phyloP scores from a whole-genome alignment of 2,888 invertebrate species.

The Cheilosia soror region DNA sequence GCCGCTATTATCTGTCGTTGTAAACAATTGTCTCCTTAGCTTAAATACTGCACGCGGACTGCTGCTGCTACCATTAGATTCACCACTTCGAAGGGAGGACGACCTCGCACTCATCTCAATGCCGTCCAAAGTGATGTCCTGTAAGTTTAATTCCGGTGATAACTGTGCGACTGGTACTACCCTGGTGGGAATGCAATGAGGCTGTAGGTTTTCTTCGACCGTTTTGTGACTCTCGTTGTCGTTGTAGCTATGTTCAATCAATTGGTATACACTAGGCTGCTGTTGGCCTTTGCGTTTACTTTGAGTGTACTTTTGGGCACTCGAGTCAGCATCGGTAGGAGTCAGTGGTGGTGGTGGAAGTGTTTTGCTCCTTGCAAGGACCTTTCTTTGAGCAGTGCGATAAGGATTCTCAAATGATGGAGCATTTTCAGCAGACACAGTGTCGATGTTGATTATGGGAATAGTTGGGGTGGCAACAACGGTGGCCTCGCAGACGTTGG shows the following conservation, averaged over 20 bases:
- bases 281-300: slow-evolving; percentile 22
- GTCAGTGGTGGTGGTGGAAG: slow-evolving; percentile 34
- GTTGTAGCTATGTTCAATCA: slow-evolving; percentile 53
- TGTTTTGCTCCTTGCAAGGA: slow-evolving; percentile 57
- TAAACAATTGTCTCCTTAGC: slow-evolving; percentile 61
- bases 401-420: slow-evolving; percentile 75
- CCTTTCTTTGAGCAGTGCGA: slow-evolving; percentile 58
- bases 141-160: slow-evolving; percentile 62
- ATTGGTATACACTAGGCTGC: slow-evolving; percentile 46
- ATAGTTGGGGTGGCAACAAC: slow-evolving; percentile 3
- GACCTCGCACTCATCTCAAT: slow-evolving; percentile 56
- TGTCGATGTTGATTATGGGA: slow-evolving; percentile 49
- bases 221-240: slow-evolving; percentile 6
- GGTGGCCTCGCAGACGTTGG: not conserved
- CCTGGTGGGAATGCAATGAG: slow-evolving; percentile 1
- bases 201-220: slow-evolving; percentile 17
- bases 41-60: slow-evolving; percentile 54
- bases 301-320: slow-evolving; percentile 37
- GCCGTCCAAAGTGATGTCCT: slow-evolving; percentile 59
- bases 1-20: slow-evolving; percentile 39
- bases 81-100: slow-evolving; percentile 44
- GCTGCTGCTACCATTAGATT: slow-evolving; percentile 29
- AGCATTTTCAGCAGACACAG: slow-evolving; percentile 23
- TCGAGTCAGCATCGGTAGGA: slow-evolving; percentile 33
- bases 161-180: slow-evolving; percentile 12